Evolutionary conservation across 2,888 invertebrate species (phyloP), one percentile per base, ranked within the genome.

Genomic region (Apotomis turbidana): DNA sequence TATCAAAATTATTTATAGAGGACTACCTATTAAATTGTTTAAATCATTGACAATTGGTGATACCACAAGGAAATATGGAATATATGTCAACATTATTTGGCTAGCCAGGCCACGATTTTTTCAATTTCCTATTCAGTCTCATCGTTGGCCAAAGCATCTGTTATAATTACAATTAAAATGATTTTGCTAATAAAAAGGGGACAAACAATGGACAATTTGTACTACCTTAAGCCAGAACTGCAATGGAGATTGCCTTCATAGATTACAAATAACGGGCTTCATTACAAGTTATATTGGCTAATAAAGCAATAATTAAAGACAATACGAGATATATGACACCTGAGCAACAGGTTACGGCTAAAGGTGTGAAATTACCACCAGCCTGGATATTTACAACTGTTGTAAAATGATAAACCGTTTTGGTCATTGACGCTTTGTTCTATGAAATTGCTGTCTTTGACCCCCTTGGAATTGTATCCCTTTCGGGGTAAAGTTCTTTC

Each of bases 241-340:
- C 27, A 27, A 49, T 49, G 49, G 49, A 49, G 49, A 49, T 49
- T 10, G 49, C 49, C 9, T 49, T 49, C 10, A 49, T 49, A 49
- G 49, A 49, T 49, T 9, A 49, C 9, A 49, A 6, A 49, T 49
- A 55, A 10, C 49, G 8, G 27, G 15, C 41, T 10, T 8, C 12
- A n/a, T 38, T 13, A 13, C 46, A 51, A 10, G 49, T 49, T 49
- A 49, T 49, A 49, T 49, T 49, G 49, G 54, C 41, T 41, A 12
- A 54, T 57, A 57, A 66, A 66, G 55, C 54, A 44, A 63, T 63
- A 51, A 66, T 57, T 46, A n/a, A 49, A n/a, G 12, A 49, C 57
- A 66, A 57, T 46, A 36, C 10, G n/a, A 49, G 49, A 51, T 12
- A 12, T 62, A 51, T 62, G n/a, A 36, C 51, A n/a, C 44, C 27